Conservation (phyloP, 1,140 invertebrate species). For the Macrotrachela quadricornifera region DNA sequence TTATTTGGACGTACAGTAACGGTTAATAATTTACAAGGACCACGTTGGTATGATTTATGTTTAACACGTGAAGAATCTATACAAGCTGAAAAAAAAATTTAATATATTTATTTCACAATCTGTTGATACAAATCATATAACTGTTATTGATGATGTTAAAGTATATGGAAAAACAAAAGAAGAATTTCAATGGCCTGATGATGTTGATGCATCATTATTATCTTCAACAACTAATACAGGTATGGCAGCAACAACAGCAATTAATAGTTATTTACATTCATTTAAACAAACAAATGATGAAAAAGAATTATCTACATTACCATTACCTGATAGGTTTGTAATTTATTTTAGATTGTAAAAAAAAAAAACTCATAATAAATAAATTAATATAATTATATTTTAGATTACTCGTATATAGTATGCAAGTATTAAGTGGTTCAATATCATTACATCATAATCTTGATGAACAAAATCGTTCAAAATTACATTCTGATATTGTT, state of each 20-base stretch:
- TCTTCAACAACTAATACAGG: slow-evolving; percentile 14
- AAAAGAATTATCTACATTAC: too few relatives aligned
- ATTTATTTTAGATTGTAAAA: too few relatives aligned
- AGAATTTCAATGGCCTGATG: slow-evolving; percentile 79
- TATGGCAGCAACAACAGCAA: neutral
- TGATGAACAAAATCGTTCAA: too few relatives aligned
- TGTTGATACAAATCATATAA: slow-evolving; percentile 52
- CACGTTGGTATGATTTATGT: slow-evolving; percentile 82
- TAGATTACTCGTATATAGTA: too few relatives aligned
- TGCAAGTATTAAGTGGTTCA: too few relatives aligned
- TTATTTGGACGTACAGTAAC: slow-evolving; percentile 60
- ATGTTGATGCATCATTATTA: slow-evolving; percentile 54
- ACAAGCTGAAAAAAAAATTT: slow-evolving; percentile 69
- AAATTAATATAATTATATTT: too few relatives aligned
- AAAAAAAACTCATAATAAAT: too few relatives aligned
- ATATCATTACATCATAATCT: too few relatives aligned
- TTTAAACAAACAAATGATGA: too few relatives aligned
- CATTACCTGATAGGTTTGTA: too few relatives aligned
- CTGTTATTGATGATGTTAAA: slow-evolving; percentile 76
- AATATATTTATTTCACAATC: slow-evolving; percentile 58
- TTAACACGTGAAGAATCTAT: slow-evolving; percentile 78
- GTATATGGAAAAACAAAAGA: slow-evolving; percentile 84
- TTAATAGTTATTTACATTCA: neutral
- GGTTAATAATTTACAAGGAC: slow-evolving; percentile 44
- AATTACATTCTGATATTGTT: too few relatives aligned